Evolutionary conservation across 1,140 invertebrate genomes (phyloP).

Genomic region (Drosophila lini): DNA sequence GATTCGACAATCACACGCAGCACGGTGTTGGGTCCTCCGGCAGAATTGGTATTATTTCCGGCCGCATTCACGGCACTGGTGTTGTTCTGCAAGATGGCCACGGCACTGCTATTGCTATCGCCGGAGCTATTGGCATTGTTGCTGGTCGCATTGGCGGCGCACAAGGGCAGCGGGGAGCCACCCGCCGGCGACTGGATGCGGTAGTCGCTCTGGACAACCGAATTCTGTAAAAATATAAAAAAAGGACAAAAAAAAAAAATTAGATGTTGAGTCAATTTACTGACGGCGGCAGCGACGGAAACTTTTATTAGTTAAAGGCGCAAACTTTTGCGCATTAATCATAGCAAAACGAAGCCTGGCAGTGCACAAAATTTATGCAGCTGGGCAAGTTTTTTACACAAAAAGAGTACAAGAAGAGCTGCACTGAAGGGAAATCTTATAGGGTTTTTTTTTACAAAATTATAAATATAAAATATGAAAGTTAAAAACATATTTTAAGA

Average conservation of each 20-base stretch:
- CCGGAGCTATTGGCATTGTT: constrained; percentile 70
- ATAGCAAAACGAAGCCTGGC: constrained; percentile 42
- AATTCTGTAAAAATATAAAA: constrained; percentile 85
- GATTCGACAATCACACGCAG: constrained; percentile 99
- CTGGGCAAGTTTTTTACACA: constrained; percentile 12
- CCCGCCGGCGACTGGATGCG: constrained; percentile 82
- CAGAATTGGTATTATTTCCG: constrained; percentile 86
- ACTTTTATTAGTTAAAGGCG: constrained; percentile 70
- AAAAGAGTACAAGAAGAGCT: not conserved
- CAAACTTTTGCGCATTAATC: constrained; percentile 72
- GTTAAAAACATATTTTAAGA: not conserved
- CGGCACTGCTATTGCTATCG: constrained; percentile 66
- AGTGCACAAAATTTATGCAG: constrained; percentile 61
- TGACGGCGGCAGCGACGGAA: constrained; percentile 23
- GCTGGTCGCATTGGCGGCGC: constrained; percentile 66
- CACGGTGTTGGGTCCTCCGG: constrained; percentile 97
- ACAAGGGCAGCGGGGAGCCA: constrained; percentile 82
- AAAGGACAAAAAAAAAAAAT: constrained; percentile 5
- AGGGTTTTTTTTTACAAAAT: not conserved
- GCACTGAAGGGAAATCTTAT: not conserved
- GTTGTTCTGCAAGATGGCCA: constrained; percentile 80
- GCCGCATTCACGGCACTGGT: constrained; percentile 78
- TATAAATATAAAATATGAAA: not conserved
- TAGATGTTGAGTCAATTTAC: constrained; percentile 63
- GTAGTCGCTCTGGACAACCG: constrained; percentile 82